Evolutionary conservation across 2,888 invertebrate genomes (phyloP).

Genomic region (Dione juno): DNA sequence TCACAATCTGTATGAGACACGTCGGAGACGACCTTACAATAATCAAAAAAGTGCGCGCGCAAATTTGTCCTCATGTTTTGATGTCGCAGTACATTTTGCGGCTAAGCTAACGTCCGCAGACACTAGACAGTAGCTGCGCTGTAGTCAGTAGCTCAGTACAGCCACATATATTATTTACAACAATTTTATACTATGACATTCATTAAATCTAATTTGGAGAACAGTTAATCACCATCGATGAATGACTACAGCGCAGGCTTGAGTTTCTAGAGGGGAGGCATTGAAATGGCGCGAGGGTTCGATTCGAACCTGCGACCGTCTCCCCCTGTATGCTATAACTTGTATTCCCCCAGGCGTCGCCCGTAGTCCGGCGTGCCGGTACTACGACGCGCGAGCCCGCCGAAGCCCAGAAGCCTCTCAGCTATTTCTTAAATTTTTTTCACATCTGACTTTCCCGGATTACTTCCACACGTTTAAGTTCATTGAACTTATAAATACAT

Average conservation of each 20-base stretch:
- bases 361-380: conserved; percentile 39
- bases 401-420: conserved; percentile 56
- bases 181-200: conserved; percentile 29
- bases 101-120: conserved; percentile 48
- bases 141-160: conserved; percentile 36
- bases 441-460: conserved; percentile 73
- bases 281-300: neutral
- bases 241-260: conserved; percentile 42
- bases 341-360: conserved; percentile 49
- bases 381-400: conserved; percentile 37
- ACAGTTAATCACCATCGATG: conserved; percentile 27
- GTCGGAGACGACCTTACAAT: neutral
- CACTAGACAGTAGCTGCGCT: conserved; percentile 50
- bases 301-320: neutral
- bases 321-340: conserved; percentile 41
- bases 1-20: neutral
- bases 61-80: neutral
- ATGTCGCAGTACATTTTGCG: conserved; percentile 49
- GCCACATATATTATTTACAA: conserved; percentile 39
- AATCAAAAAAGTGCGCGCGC: neutral
- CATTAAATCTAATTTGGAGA: conserved; percentile 26
- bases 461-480: conserved; percentile 73
- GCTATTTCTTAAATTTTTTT: conserved; percentile 62
- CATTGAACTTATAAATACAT: conserved; percentile 79
- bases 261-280: conserved; percentile 11